phyloP scores from a whole-genome alignment of 2,888 invertebrate genomes.

The Invenusta paracnida region DNA sequence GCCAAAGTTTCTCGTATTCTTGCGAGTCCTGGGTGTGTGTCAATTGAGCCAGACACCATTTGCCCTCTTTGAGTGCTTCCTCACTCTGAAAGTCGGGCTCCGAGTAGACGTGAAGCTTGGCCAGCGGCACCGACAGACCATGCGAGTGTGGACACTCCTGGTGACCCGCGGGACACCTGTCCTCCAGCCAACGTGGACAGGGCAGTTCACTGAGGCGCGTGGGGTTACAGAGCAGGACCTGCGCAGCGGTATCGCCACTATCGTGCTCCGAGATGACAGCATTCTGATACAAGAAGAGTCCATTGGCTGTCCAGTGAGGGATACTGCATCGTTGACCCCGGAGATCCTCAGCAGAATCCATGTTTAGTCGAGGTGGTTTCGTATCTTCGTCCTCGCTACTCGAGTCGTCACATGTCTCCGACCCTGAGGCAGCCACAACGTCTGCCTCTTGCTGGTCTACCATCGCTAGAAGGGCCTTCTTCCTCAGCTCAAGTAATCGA shows the following conservation, averaged over 20 bases:
- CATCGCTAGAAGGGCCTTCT: slow-evolving; percentile 44
- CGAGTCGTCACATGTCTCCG: slow-evolving; percentile 24
- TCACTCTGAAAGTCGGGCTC: background rate
- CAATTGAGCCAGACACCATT: background rate
- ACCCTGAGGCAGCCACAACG: background rate
- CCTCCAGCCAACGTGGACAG: background rate
- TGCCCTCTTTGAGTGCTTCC: background rate
- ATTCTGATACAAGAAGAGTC: background rate
- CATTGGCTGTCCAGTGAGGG: slow-evolving; percentile 17
- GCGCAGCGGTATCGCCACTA: background rate
- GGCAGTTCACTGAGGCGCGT: background rate
- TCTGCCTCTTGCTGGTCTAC: too few species aligned
- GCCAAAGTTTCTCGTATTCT: background rate
- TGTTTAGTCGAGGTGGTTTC: background rate
- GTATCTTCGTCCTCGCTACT: slow-evolving; percentile 44
- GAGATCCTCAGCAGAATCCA: background rate
- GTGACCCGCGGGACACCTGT: background rate
- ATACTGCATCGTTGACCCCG: background rate
- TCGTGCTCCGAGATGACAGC: background rate
- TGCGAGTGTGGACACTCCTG: background rate
- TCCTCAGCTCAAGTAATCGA: background rate
- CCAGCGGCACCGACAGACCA: background rate
- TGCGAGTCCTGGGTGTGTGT: too few species aligned
- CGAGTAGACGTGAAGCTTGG: background rate
- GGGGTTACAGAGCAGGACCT: background rate